Conservation (phyloP, 2,797 vertebrate species). For the Monodelphis domestica region DNA sequence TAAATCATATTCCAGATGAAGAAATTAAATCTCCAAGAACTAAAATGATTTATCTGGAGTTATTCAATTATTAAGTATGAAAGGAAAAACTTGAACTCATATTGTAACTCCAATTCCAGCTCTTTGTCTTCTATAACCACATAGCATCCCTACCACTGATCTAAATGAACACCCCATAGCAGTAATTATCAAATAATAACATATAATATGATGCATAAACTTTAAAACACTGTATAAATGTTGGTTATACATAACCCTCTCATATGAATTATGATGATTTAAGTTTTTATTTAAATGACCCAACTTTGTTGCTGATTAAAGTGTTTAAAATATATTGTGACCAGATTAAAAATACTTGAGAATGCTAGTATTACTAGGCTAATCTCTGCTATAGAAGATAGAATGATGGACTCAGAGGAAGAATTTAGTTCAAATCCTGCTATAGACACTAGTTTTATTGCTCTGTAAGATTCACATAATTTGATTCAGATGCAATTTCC, state of each 20-base stretch:
- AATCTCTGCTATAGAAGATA: background rate
- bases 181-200: background rate
- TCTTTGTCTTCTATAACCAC: background rate
- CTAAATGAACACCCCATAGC: background rate
- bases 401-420: background rate
- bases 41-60: background rate
- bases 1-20: background rate
- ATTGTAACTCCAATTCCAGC: background rate
- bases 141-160: background rate
- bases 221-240: background rate
- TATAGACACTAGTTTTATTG: background rate
- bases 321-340: no score
- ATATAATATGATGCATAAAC: background rate
- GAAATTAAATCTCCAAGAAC: background rate
- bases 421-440: background rate
- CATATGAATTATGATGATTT: background rate
- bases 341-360: background rate
- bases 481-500: background rate
- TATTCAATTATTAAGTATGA: background rate
- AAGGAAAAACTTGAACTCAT: background rate
- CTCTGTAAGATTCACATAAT: background rate
- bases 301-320: background rate
- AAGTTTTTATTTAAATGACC: background rate
- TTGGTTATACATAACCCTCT: background rate
- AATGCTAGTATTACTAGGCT: background rate